Evolutionary conservation across 2,797 vertebrate genomes (phyloP), one percentile per base, ranked within the genome.

Genomic region (Sebastolobus altivelis): DNA sequence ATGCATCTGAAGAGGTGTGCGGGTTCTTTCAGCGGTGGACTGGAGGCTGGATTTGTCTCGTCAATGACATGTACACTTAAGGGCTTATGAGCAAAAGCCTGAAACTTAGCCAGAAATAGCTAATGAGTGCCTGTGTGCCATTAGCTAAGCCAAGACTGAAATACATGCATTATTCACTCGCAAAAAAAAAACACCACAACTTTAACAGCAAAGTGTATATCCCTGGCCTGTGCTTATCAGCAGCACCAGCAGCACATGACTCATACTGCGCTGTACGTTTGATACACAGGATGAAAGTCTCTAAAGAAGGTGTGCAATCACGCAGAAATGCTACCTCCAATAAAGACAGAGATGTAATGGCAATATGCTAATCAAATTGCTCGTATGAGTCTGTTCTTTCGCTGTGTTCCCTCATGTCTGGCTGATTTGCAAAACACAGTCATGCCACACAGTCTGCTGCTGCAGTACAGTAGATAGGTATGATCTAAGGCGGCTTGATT

Each of bases 91-190:
- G 81, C 61, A 71, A 87, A 80, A 90, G 86, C 78, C 83, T 85
- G 80, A 92, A 88, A 84, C 80, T 79, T 88, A 79, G 91, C 83
- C 86, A 91, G 88, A 87, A 88, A 82, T 77, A 75, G 80, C 89
- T 94, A 93, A 94, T 93, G 91, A 93, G 82, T 73, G 84, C 76
- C 77, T 87, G 59, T 81, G 84, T 81, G 80, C 92, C 87, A 92
- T 94, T 93, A 94, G 90, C 89, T 90, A 85, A 89, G 88, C 88
- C 84, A 84, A 67, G 65, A 79, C 81, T 84, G 54, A 87, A 92
- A 90, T 75, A 46, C 89, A 91, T 93, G 72, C 89, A 92, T 93
- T 91, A 93, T 93, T 94, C 87, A 93, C 83, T 83, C 73, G 49
- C 82, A 82, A 82, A 89, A 89, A 86, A 82, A 82, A 89, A 89